Evolutionary conservation across 2,113 vertebrate species (phyloP).

Genomic region (Donacobius atricapilla): DNA sequence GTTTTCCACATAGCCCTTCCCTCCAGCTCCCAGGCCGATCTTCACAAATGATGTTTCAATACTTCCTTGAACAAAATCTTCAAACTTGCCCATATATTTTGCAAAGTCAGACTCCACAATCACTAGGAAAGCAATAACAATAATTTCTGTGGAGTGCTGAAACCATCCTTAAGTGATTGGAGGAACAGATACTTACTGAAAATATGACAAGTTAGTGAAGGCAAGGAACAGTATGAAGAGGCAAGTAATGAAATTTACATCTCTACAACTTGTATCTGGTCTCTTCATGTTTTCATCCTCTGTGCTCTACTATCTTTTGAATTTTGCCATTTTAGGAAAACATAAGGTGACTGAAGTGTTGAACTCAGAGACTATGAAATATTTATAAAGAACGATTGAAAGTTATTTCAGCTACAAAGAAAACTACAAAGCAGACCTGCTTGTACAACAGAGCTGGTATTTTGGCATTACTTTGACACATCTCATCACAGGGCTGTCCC

Average conservation of each 20-base stretch:
- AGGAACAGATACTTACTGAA: neutral
- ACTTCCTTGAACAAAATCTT: constrained; percentile 69
- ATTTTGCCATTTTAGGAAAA: neutral
- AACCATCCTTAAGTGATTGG: neutral
- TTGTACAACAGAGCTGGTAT: neutral
- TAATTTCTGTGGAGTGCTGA: neutral
- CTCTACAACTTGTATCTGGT: neutral
- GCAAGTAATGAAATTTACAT: neutral
- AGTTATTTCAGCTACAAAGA: neutral
- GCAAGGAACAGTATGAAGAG: neutral
- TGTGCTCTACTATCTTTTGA: neutral
- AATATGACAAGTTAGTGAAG: neutral
- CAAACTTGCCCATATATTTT: constrained; percentile 82
- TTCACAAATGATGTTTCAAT: constrained; percentile 66
- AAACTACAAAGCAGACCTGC: neutral
- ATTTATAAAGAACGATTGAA: neutral
- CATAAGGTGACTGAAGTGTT: neutral
- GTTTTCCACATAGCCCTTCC: constrained; percentile 77
- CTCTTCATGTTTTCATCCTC: neutral
- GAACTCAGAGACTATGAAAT: neutral
- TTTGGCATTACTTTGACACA: neutral
- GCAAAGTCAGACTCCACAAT: constrained; percentile 84
- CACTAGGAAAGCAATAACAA: constrained; percentile 65
- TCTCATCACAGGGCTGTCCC: neutral
- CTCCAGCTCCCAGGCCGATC: constrained; percentile 68